Evolutionary conservation across 2,888 invertebrate species (phyloP).

Genomic region (Limenitis arthemis): DNA sequence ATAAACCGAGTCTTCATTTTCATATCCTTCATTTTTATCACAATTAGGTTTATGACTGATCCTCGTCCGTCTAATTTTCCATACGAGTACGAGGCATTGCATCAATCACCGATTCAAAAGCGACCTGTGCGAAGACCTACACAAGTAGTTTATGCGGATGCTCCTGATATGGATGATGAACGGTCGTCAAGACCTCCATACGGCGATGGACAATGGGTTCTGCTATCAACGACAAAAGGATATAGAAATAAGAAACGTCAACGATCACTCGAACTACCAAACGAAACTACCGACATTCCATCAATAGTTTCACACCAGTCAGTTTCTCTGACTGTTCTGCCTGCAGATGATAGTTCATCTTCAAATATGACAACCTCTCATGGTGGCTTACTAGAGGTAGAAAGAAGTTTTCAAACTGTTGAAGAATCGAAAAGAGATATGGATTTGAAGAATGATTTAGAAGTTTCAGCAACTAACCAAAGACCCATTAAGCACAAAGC

Average conservation of each 20-base stretch:
- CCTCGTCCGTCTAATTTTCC: constrained; percentile 64
- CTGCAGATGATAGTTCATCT: constrained; percentile 73
- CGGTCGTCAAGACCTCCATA: constrained; percentile 73
- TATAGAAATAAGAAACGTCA: constrained; percentile 73
- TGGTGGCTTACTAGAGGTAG: constrained; percentile 82
- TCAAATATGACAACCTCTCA: constrained; percentile 78
- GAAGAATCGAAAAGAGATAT: constrained; percentile 70
- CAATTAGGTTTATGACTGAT: constrained; percentile 65
- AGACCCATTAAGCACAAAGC: constrained; percentile 46
- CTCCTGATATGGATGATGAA: constrained; percentile 52
- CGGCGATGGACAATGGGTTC: constrained; percentile 84
- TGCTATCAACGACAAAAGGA: constrained; percentile 84
- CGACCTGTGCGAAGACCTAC: constrained; percentile 57
- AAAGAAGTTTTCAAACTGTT: constrained; percentile 79
- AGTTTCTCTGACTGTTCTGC: constrained; percentile 80
- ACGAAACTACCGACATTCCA: constrained; percentile 39
- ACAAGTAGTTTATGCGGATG: constrained; percentile 65
- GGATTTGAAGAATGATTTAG: constrained; percentile 52
- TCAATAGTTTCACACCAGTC: constrained; percentile 65
- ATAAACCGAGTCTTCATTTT: constrained; percentile 45
- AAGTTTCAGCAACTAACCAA: constrained; percentile 39
- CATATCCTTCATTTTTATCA: constrained; percentile 47
- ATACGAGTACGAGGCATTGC: constrained; percentile 58
- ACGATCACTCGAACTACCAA: constrained; percentile 44
- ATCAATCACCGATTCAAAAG: constrained; percentile 45